Conservation (phyloP, 2,113 vertebrate species). For the Aphelocoma coerulescens region DNA sequence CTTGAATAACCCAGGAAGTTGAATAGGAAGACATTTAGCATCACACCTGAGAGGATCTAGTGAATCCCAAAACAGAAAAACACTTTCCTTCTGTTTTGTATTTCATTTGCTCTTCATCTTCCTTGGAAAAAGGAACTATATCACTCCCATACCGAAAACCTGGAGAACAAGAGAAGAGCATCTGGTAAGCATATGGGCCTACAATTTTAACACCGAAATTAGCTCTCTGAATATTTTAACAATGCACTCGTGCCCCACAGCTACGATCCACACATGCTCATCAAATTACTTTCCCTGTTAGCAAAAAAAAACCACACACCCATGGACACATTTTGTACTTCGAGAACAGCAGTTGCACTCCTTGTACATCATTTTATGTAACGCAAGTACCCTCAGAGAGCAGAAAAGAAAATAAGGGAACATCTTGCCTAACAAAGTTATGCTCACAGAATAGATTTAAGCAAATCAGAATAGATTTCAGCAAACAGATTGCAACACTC, state of each 20-base stretch:
- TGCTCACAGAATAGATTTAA: conserved; percentile 13
- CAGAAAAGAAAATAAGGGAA: conserved; percentile 18
- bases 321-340: conserved; percentile 29
- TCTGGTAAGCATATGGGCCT: conserved; percentile 55
- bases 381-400: conserved; percentile 16
- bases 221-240: conserved; percentile 53
- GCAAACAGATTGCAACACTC: not conserved
- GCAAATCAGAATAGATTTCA: conserved; percentile 21
- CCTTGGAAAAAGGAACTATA: conserved; percentile 95
- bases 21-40: not conserved
- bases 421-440: not conserved
- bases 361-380: conserved; percentile 1
- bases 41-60: conserved; percentile 81
- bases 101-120: conserved; percentile 97
- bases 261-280: not conserved
- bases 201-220: conserved; percentile 30
- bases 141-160: conserved; percentile 95
- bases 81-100: conserved; percentile 91
- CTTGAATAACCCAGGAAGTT: not conserved
- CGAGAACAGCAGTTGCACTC: not conserved
- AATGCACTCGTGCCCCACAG: conserved; percentile 1
- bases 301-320: not conserved
- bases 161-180: conserved; percentile 62
- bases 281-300: conserved; percentile 50
- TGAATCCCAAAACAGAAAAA: conserved; percentile 91